Evolutionary conservation across 2,888 invertebrate genomes (phyloP), one percentile per base, ranked within the genome.

Genomic region (Lasioglossum oenotherae): DNA sequence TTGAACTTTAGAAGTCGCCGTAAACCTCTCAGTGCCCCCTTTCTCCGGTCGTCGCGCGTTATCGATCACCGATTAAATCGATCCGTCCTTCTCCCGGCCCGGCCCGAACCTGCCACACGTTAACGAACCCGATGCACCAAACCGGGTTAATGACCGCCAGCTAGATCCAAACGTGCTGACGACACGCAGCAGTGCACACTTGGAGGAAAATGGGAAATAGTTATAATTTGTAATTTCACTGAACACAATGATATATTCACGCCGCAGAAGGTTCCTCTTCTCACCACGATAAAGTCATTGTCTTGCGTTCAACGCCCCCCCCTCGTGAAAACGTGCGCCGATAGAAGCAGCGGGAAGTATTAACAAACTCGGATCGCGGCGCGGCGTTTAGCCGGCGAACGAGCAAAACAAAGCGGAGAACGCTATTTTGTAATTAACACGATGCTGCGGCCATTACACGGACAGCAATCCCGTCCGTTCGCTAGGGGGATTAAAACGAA

Each of bases 1-100:
- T 92, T 92, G 92, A 92, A 92, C 91, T 92, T 90, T 91, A 88
- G 77, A 82, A 91, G 90, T 77, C 86, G 67, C 86, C 86, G 57
- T 90, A 90, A 89, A 89, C 86, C 86, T 89, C 88, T 87, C 79
- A 73, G 75, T 78, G 69, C 76, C 73, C 82, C 27, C 77, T 81
- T 91, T 85, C 86, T 77, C 82, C 80, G 71, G n/a, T 82, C 77
- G 78, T 81, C 85, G 86, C 53, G 64, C 73, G 77, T 79, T 82
- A 79, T 82, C 82, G 82, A 57, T 76, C 41, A 53, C 44, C 78
- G 84, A 85, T 85, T 73, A 82, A 79, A 85, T 82, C 78, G 79
- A 75, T 74, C 44, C 53, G 80, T 83, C 64, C 44, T 44, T 49
- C 67, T 64, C 64, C 64, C n/a, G n/a, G n/a, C n/a, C n/a, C 12